These are phyloP conservation scores for Cromileptes altivelis DNA, from an alignment of 2,113 vertebrate species.

Conservation along the genomic window DNA sequence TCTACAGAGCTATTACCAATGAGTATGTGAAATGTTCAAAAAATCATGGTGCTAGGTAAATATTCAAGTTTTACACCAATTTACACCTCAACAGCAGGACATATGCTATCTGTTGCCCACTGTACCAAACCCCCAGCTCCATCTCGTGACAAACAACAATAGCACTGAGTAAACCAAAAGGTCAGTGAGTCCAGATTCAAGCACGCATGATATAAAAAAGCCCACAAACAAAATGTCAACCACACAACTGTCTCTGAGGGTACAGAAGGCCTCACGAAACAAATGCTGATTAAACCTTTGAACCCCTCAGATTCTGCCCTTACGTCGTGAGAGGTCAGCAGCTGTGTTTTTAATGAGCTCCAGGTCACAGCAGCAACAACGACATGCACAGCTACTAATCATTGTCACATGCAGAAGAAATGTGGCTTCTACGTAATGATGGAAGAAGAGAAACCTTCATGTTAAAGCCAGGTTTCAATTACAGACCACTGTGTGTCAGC, in stretches of 20 bases:
- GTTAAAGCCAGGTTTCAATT: slow-evolving; percentile 24
- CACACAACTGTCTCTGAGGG: slow-evolving; percentile 7
- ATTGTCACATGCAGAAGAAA: slow-evolving; percentile 26
- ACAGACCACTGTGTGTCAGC: slow-evolving; percentile 16
- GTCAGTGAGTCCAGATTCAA: slow-evolving; percentile 31
- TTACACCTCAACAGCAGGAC: background rate
- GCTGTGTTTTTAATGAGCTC: slow-evolving; percentile 44
- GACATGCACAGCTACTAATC: slow-evolving; percentile 32
- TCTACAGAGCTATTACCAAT: background rate
- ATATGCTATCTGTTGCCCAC: background rate
- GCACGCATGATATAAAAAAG: background rate
- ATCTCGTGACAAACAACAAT: slow-evolving; percentile 19
- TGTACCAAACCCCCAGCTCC: background rate
- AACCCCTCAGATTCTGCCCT: background rate
- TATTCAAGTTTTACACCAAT: background rate
- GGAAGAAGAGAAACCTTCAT: slow-evolving; percentile 16
- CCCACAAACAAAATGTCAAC: slow-evolving; percentile 16
- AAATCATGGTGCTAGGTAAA: background rate
- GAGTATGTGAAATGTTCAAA: background rate
- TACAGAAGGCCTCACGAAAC: background rate
- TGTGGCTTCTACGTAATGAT: slow-evolving; percentile 2
- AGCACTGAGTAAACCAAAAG: background rate
- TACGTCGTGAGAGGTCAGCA: slow-evolving; percentile 30
- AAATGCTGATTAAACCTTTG: slow-evolving; percentile 37
- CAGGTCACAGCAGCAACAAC: slow-evolving; percentile 1